Conservation (phyloP, 2,888 invertebrate species). For the Drosophila tanythrix region DNA sequence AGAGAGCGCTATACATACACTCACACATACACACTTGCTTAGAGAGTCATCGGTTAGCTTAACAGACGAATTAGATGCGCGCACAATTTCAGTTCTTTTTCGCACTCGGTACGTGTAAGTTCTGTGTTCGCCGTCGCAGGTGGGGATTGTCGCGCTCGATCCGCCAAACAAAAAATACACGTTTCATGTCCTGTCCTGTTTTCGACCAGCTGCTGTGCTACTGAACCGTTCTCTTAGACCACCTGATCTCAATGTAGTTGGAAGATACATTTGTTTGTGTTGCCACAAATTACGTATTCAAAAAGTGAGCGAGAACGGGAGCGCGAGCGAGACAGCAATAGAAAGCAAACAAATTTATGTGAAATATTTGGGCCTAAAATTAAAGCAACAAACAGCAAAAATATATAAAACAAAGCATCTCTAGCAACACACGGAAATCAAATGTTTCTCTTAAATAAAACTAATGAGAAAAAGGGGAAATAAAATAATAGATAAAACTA, state of each 20-base stretch:
- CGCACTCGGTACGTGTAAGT: conserved; percentile 59
- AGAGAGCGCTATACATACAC: not conserved
- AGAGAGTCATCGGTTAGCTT: conserved; percentile 36
- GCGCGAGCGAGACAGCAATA: conserved; percentile 4
- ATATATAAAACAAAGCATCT: not conserved
- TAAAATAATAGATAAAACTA: not conserved
- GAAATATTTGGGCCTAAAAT: not conserved
- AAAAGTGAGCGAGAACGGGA: not conserved
- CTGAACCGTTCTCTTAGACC: conserved; percentile 37
- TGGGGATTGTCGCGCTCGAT: conserved; percentile 34
- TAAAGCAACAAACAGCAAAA: conserved; percentile 1
- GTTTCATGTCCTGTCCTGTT: conserved; percentile 43
- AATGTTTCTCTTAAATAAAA: not conserved
- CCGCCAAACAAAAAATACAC: conserved; percentile 47
- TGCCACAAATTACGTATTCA: conserved; percentile 49
- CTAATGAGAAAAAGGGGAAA: not conserved
- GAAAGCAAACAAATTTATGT: conserved; percentile 28
- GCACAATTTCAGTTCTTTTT: conserved; percentile 69
- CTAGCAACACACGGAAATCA: not conserved
- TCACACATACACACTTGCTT: conserved; percentile 4
- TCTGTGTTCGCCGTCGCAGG: conserved; percentile 11
- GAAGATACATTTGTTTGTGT: conserved; percentile 13
- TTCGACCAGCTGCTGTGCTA: conserved; percentile 31
- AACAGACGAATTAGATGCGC: conserved; percentile 45
- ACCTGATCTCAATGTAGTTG: conserved; percentile 22